These are phyloP conservation scores for Gastracanthus pulcherrimus DNA, from an alignment of 2,888 invertebrate genomes.

Conservation along the genomic window DNA sequence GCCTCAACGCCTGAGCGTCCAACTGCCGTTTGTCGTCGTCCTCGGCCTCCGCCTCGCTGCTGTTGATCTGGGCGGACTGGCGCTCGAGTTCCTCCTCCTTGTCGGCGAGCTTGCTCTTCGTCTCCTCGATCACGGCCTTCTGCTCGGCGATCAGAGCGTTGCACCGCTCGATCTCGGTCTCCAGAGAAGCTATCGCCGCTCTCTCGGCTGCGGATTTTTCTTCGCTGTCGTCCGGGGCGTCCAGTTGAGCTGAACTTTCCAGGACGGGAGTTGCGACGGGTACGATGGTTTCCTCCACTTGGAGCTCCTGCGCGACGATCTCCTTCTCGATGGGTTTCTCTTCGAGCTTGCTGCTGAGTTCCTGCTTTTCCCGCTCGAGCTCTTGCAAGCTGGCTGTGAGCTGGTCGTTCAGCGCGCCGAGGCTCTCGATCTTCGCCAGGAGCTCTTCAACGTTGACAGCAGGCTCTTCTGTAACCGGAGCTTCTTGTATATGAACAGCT, in stretches of 20 bases:
- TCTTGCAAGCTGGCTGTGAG: slow-evolving; percentile 66
- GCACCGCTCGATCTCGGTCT: slow-evolving; percentile 76
- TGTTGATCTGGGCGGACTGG: slow-evolving; percentile 76
- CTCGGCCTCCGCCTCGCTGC: slow-evolving; percentile 60
- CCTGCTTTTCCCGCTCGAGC: slow-evolving; percentile 75
- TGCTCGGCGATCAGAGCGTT: slow-evolving; percentile 82
- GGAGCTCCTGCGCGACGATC: neutral
- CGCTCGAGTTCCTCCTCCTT: slow-evolving; percentile 69
- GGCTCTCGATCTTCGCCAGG: slow-evolving; percentile 64
- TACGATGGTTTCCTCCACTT: slow-evolving; percentile 6
- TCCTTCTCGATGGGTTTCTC: too few species aligned
- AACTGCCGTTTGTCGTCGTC: too few species aligned
- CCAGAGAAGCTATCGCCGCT: slow-evolving; percentile 64
- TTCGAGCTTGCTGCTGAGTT: too few species aligned
- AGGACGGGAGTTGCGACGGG: neutral
- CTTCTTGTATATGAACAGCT: too few species aligned
- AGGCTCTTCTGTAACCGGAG: neutral
- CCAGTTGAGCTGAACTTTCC: neutral
- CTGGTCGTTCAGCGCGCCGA: slow-evolving; percentile 55
- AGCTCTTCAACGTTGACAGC: slow-evolving; percentile 68
- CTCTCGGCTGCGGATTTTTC: neutral
- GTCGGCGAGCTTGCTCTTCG: slow-evolving; percentile 80
- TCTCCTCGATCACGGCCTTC: slow-evolving; percentile 79
- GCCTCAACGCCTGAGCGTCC: slow-evolving; percentile 62
- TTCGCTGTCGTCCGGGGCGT: neutral